Percentiles rank a stretch among this genome's conserved stretches.
Evolutionary conservation across 2,888 invertebrate species (phyloP).

Genomic region (Sycophila texana): DNA sequence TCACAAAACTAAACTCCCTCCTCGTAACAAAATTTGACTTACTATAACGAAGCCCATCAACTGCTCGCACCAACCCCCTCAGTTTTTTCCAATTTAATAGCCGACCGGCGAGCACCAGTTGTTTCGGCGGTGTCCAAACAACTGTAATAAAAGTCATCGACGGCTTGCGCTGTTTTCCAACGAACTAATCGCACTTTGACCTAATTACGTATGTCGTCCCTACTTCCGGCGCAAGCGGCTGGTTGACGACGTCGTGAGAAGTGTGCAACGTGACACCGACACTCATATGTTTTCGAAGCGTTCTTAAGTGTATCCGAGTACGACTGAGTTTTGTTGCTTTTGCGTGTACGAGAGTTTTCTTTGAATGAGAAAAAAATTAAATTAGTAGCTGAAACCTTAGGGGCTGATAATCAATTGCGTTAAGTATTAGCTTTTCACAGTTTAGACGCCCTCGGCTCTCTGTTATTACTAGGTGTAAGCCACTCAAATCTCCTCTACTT

Average conservation of each 20-base stretch:
- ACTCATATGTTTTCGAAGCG: slow-evolving; percentile 20
- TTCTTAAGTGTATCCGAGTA: no score
- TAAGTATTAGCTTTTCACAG: no score
- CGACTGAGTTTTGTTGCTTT: not conserved
- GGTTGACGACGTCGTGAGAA: slow-evolving; percentile 33
- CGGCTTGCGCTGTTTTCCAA: not conserved
- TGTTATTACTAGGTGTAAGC: no score
- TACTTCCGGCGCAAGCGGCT: slow-evolving; percentile 25
- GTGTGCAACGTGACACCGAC: slow-evolving; percentile 28
- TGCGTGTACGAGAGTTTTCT: slow-evolving; percentile 2
- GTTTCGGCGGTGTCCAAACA: not conserved
- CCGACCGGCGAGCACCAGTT: not conserved
- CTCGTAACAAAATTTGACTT: not conserved
- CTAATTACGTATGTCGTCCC: slow-evolving; percentile 12
- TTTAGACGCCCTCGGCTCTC: no score
- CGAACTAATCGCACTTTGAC: slow-evolving; percentile 26
- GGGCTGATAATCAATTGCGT: no score
- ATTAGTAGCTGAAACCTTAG: no score
- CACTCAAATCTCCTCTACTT: no score
- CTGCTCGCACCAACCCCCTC: not conserved
- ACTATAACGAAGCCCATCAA: not conserved
- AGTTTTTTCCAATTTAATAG: slow-evolving; percentile 2
- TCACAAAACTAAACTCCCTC: not conserved
- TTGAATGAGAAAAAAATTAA: not conserved
- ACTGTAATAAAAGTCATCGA: no score